Base-by-base conservation (phyloP, 1,140 invertebrate species). In the Orchesella cincta region DNA sequence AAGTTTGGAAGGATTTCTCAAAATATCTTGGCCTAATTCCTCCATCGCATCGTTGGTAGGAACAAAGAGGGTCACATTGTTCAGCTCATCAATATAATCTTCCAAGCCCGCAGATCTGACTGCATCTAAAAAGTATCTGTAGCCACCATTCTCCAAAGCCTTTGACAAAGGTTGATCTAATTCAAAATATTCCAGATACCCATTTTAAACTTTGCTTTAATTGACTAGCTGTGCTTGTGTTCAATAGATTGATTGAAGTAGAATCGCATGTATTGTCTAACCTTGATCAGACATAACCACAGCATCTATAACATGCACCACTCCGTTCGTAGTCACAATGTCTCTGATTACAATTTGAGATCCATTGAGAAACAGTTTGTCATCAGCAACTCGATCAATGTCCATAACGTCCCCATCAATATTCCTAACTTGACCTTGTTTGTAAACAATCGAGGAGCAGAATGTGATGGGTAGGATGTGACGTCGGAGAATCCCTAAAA, bases 401-500 rank as follows among this genome's bases (percentile, higher is more conserved):
- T 87, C 85, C 18, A 92, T 79, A 5, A 76, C 2, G 18, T 74
- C 72, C 23, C 78, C 76, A 26, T 79, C 75, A 2, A 79, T 35
- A 52, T 76, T 81, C 36, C 78, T 57, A 1, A 87, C 86, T 82
- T 89, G 87, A 31, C 85, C 85, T 81, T 88, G 83, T 18, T 78
- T 75, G 31, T 62, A 39, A n/a, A 90, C 88, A 1, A 88, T 87
- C 3, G 87, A 81, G 1, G 90, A 88, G 82, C 91, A 92, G 81
- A 92, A 88, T 18, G 90, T 90, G 78, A 90, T 88, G 35, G 90
- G 88, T 20, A 91, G 84, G 36, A 92, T 84, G 78, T 92, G 91
- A 80, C 90, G 88, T 79, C 89, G 87, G 14, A 92, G 81, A 76
- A 92, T 87, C 77, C 88, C 89, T 91, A 36, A n/a, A n/a, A n/a